A percentile compares a stretch with the other conserved stretches of the same genome.
These are phyloP conservation scores for Flexamia atlantica DNA, from an alignment of 2,888 invertebrate genomes.

Conservation along the genomic window DNA sequence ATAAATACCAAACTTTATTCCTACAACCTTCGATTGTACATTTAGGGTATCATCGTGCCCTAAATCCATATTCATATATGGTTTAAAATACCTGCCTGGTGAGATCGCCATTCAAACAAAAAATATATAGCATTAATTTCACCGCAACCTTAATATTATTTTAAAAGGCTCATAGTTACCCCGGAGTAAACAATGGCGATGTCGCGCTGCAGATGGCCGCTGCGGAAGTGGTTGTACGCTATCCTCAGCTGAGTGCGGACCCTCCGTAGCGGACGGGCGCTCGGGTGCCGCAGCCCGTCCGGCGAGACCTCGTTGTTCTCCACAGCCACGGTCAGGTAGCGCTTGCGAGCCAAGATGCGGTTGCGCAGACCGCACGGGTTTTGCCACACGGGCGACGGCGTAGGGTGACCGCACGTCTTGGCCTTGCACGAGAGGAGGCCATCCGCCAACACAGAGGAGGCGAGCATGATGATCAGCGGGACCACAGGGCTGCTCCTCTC, in stretches of 20 bases:
- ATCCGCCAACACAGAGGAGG: conserved; percentile 43
- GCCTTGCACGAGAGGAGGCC: conserved; percentile 46
- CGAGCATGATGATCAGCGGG: conserved; percentile 41
- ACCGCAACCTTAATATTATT: too few relatives aligned
- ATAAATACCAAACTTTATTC: too few relatives aligned
- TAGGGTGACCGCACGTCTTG: background rate
- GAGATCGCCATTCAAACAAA: too few relatives aligned
- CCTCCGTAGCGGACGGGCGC: conserved; percentile 67
- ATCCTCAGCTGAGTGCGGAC: conserved; percentile 73
- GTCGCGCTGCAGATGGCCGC: conserved; percentile 71
- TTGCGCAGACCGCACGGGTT: conserved; percentile 57
- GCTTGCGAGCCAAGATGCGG: conserved; percentile 25
- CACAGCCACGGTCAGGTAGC: conserved; percentile 17
- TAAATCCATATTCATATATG: too few relatives aligned
- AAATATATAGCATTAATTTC: too few relatives aligned
- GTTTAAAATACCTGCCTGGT: too few relatives aligned
- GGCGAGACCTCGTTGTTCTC: conserved; percentile 60
- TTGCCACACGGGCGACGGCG: conserved; percentile 53
- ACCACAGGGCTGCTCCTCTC: conserved; percentile 35
- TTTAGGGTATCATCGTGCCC: too few relatives aligned
- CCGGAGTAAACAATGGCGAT: conserved; percentile 73
- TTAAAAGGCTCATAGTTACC: too few relatives aligned
- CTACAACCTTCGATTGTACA: too few relatives aligned
- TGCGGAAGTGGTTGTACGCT: conserved; percentile 73
- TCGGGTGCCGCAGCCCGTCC: conserved; percentile 62